Conservation (phyloP, 2,888 invertebrate genomes). For the Nomada fucata region DNA sequence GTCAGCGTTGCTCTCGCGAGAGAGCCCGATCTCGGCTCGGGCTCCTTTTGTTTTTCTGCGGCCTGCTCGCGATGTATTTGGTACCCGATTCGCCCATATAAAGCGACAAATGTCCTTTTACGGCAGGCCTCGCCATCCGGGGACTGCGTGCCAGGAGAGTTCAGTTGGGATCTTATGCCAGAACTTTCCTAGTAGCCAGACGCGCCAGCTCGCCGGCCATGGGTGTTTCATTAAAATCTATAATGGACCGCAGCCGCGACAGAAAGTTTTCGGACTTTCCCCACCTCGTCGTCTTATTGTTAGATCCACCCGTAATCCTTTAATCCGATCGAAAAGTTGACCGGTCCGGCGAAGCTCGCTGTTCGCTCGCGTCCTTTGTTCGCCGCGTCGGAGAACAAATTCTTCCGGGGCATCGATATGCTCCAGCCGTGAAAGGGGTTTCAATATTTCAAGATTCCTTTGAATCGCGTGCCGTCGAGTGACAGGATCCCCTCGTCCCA, state of each 20-base stretch:
- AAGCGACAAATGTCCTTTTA: constrained; percentile 83
- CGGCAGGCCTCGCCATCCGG: constrained; percentile 78
- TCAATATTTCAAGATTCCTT: background rate
- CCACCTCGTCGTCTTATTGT: background rate
- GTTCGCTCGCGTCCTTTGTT: constrained; percentile 41
- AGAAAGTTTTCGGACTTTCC: constrained; percentile 1
- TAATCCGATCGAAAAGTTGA: constrained; percentile 22
- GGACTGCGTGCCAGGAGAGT: constrained; percentile 74
- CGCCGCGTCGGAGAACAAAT: constrained; percentile 1
- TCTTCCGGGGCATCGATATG: constrained; percentile 11
- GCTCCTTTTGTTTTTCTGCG: constrained; percentile 79
- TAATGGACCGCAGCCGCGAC: constrained; percentile 43
- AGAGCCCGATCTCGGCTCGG: constrained; percentile 63
- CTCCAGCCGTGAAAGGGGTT: constrained; percentile 9
- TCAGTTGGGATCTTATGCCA: constrained; percentile 72
- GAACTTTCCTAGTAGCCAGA: constrained; percentile 77
- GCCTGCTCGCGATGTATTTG: constrained; percentile 79
- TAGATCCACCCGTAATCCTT: constrained; percentile 28
- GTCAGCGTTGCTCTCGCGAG: constrained; percentile 64
- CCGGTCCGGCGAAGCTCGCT: constrained; percentile 12
- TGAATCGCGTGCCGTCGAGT: too few relatives aligned
- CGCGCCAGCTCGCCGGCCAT: constrained; percentile 56
- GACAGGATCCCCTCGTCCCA: too few relatives aligned
- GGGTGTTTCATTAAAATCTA: constrained; percentile 70
- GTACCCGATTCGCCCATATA: constrained; percentile 81